A percentile compares a stretch with the other conserved stretches of the same genome.
Evolutionary conservation across 2,113 vertebrate species (phyloP).

Genomic region (Accipiter cooperii): DNA sequence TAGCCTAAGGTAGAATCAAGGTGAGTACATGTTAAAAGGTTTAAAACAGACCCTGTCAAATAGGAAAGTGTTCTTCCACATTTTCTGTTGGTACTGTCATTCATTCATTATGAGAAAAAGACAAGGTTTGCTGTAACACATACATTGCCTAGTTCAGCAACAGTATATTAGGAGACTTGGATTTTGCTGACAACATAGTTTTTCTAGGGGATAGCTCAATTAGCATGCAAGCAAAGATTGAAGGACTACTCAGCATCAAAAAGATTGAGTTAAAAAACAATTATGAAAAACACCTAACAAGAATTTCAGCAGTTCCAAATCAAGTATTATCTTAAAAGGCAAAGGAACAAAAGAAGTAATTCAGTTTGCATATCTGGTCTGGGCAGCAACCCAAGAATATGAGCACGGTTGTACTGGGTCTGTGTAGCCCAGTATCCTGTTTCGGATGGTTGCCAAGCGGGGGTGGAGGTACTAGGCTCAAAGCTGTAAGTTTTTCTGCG

Average conservation of each 20-base stretch:
- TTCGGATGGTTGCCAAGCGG: neutral
- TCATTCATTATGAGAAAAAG: neutral
- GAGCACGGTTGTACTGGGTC: neutral
- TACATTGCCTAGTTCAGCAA: neutral
- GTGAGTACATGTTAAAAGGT: neutral
- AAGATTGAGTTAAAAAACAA: neutral
- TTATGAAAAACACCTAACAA: neutral
- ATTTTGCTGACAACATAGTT: neutral
- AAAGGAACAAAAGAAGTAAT: constrained; percentile 20
- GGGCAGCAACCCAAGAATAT: constrained; percentile 4
- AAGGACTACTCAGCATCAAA: neutral
- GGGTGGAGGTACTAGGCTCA: neutral
- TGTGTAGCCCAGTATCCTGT: neutral
- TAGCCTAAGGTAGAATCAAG: neutral
- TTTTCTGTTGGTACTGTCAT: neutral
- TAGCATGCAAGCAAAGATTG: neutral
- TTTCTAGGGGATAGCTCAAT: neutral
- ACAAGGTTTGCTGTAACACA: neutral
- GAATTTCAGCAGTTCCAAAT: neutral
- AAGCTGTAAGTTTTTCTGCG: neutral
- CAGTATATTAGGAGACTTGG: neutral
- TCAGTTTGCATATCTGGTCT: neutral
- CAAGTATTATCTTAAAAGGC: constrained; percentile 29
- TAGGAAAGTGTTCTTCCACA: neutral
- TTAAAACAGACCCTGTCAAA: neutral